Percentiles rank a stretch among this genome's conserved stretches.
phyloP scores from a whole-genome alignment of 2,888 invertebrate species.

The Parnassius orleans region DNA sequence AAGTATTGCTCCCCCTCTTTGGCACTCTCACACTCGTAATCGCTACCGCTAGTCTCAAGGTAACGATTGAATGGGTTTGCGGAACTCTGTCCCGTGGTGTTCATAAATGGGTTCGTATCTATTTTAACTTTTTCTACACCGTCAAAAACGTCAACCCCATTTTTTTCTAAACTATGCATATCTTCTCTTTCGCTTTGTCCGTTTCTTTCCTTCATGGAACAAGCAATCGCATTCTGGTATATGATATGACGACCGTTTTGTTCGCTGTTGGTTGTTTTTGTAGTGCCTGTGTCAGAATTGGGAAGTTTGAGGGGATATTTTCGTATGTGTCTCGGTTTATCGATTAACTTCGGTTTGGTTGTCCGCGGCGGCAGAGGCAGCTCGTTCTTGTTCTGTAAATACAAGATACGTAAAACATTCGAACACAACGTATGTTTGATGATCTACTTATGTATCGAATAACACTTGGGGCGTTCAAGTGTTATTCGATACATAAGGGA shows the following conservation, averaged over 20 bases:
- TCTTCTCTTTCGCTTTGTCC: constrained; percentile 13
- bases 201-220: constrained; percentile 29
- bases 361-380: constrained; percentile 63
- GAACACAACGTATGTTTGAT: no score
- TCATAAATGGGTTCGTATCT: constrained; percentile 57
- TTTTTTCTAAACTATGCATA: constrained; percentile 25
- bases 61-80: constrained; percentile 50
- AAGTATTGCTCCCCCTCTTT: constrained; percentile 36
- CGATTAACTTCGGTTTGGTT: constrained; percentile 58
- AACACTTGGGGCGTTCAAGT: no score
- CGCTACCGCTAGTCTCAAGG: constrained; percentile 31
- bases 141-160: constrained; percentile 48
- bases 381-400: constrained; percentile 49
- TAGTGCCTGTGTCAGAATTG: constrained; percentile 1
- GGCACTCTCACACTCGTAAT: constrained; percentile 25
- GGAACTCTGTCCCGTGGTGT: constrained; percentile 34
- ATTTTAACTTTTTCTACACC: constrained; percentile 37
- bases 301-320: constrained; percentile 60
- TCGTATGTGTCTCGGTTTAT: constrained; percentile 64
- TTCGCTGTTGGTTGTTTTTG: constrained; percentile 2
- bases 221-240: constrained; percentile 58
- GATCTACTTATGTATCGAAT: no score
- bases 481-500: no score
- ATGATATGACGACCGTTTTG: constrained; percentile 38
- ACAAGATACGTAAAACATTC: no score